Evolutionary conservation across 2,888 invertebrate genomes (phyloP), one percentile per base, ranked within the genome.

Genomic region (Watsonalla binaria): DNA sequence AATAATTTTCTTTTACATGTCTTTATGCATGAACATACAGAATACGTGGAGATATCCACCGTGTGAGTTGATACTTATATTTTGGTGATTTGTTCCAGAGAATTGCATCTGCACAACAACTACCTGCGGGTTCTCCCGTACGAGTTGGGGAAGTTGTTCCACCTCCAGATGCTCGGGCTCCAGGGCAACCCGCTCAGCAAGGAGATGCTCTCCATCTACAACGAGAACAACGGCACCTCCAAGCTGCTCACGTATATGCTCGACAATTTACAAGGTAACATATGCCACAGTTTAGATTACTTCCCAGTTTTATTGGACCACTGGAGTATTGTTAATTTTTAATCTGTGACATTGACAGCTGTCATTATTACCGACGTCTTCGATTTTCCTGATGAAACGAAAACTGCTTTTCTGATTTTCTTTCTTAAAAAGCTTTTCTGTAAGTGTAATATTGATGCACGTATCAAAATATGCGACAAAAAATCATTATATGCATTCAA

Each of bases 121-220:
- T 95, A 95, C 87, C 93, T 99, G 70, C 94, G 98, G 66, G 95
- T 96, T 70, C 92, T 99, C 76, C 99, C 99, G 5, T 98, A 97
- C 87, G 99, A 99, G 91, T 92, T 99, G 72, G 99, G 99, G 70
- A 98, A 98, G 90, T 93, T 99, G 72, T 99, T 99, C 91, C 97
- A 99, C 90, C 93, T 99, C 63, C 96, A 98, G 86, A 94, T 96
- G 76, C 93, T 99, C 67, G 98, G 98, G 78, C 92, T 97, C 70
- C 95, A 96, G 78, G 98, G 98, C 33, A 99, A 99, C 92, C 99
- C 98, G 46, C 92, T 99, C 62, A 95, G 95, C 77, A 97, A 97
- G 85, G 98, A 99, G 82, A 95, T 98, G 86, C 93, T 97, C 86
- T 94, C 95, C 62, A 93, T 98, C 65, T 98, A 98, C 90, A 96